These are phyloP conservation scores for Pyrocoelia pectoralis DNA, from an alignment of 2,888 invertebrate species.

Conservation along the genomic window DNA sequence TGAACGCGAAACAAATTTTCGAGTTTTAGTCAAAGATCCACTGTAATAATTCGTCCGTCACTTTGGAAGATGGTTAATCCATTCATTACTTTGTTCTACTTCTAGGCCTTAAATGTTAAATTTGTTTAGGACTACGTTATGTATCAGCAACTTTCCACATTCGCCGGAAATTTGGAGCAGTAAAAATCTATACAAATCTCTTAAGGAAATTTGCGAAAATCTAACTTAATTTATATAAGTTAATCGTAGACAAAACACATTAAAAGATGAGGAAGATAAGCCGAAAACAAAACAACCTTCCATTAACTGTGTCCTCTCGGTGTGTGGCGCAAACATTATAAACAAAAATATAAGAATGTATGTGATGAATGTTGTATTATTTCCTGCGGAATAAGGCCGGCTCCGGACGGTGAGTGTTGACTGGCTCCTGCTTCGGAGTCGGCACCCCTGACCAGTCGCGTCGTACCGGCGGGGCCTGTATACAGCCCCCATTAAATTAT, in stretches of 20 bases:
- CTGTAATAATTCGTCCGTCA: too few relatives aligned
- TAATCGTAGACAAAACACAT: slow-evolving; percentile 23
- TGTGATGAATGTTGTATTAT: slow-evolving; percentile 46
- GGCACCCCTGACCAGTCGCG: slow-evolving; percentile 37
- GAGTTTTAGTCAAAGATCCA: too few relatives aligned
- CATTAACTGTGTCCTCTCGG: slow-evolving; percentile 34
- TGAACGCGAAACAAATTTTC: too few relatives aligned
- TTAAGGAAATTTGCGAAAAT: too few relatives aligned
- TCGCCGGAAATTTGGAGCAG: too few relatives aligned
- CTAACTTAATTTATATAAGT: slow-evolving; percentile 9
- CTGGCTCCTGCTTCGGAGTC: slow-evolving; percentile 42
- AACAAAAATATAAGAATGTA: slow-evolving; percentile 41
- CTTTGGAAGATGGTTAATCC: too few relatives aligned
- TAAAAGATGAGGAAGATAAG: slow-evolving; percentile 17
- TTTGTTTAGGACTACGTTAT: too few relatives aligned
- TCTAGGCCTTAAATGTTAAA: too few relatives aligned
- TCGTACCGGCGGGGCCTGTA: slow-evolving; percentile 32
- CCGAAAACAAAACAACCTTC: slow-evolving; percentile 34
- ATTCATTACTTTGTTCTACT: too few relatives aligned
- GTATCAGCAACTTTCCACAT: too few relatives aligned
- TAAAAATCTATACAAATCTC: too few relatives aligned
- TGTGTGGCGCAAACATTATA: slow-evolving; percentile 36
- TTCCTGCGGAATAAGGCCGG: slow-evolving; percentile 46
- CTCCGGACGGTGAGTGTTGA: slow-evolving; percentile 39
- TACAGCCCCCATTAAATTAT: slow-evolving; percentile 30